Base-by-base conservation (phyloP, 2,113 vertebrate genomes). In the Oryzias curvinotus region DNA sequence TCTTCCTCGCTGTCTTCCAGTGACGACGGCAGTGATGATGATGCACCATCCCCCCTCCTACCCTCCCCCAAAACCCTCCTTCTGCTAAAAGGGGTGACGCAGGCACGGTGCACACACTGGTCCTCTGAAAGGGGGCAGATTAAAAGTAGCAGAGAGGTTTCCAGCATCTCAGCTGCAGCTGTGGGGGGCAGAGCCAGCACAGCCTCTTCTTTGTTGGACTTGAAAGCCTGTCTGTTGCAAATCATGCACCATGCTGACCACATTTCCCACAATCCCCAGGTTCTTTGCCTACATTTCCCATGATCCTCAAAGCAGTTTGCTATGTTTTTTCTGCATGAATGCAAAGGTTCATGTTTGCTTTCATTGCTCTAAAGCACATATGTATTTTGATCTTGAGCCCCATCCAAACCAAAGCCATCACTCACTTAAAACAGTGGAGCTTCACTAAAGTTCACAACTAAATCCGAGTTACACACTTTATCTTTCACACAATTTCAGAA, bases 1-100 rank as follows among this genome's bases (percentile, higher is more conserved):
- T 75, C 52, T 55, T 73, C 54, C 66, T 68, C 5, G 50, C 68
- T 73, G 63, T 82, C 75, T 89, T 89, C 82, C 55, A 71, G 88
- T 91, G 53, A 91, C 78, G 81, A 75, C 61, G 67, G 67, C 61
- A 65, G 60, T 67, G 85, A 88, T 64, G 71, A 78, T 68, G 88
- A 90, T 89, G 92, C 87, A 85, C 69, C 71, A 49, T 71, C 57
- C 49, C 52, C 41, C 62, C 45, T 61, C 25, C 42, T 65, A 42
- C 68, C 68, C 66, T 90, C 58, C 65, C 59, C 75, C 48, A 65
- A 25, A 45, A 56, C 44, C 53, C 86, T 87, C 83, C 84, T 85
- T 92, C 88, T 91, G 93, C 92, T 91, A 84, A 93, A 91, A 80
- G 86, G 80, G 87, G 86, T 83, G 91, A 92, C 87, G 83, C 90